phyloP scores from a whole-genome alignment of 2,113 vertebrate species.

The Onychostruthus taczanowskii region DNA sequence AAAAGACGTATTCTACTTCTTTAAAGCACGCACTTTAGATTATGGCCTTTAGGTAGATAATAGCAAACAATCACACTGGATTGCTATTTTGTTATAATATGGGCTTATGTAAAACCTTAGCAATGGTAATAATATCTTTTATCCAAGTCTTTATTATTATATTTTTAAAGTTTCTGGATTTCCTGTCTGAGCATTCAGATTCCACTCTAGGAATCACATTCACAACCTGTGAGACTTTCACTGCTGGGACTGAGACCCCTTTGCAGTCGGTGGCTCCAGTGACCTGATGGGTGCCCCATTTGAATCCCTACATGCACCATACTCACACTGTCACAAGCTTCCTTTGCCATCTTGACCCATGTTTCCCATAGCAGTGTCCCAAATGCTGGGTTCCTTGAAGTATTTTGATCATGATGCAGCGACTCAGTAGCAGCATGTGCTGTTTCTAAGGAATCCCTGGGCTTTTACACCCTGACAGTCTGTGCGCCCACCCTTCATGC shows the following conservation, averaged over 20 bases:
- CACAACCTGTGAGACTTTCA: not conserved
- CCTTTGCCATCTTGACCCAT: not conserved
- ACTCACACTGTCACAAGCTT: not conserved
- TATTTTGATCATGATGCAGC: not conserved
- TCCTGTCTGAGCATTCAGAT: not conserved
- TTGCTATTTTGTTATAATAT: not conserved
- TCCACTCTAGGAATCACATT: not conserved
- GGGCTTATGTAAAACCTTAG: not conserved
- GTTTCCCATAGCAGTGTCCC: not conserved
- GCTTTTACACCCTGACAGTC: not conserved
- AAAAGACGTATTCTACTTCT: not conserved
- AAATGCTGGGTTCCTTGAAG: not conserved
- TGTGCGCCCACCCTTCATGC: accelerated
- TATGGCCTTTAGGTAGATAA: not conserved
- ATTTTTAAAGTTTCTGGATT: not conserved
- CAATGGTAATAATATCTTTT: not conserved
- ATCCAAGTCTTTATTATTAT: not conserved
- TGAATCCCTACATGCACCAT: not conserved
- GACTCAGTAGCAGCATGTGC: not conserved
- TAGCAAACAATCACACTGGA: not conserved
- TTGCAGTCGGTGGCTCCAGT: not conserved
- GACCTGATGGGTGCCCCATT: accelerated
- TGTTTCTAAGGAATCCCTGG: not conserved
- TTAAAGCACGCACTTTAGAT: not conserved
- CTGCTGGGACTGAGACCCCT: not conserved